Percentiles rank a stretch among this genome's conserved stretches.
Evolutionary conservation across 1,140 invertebrate genomes (phyloP).

Genomic region (Drosophila punjabiensis): DNA sequence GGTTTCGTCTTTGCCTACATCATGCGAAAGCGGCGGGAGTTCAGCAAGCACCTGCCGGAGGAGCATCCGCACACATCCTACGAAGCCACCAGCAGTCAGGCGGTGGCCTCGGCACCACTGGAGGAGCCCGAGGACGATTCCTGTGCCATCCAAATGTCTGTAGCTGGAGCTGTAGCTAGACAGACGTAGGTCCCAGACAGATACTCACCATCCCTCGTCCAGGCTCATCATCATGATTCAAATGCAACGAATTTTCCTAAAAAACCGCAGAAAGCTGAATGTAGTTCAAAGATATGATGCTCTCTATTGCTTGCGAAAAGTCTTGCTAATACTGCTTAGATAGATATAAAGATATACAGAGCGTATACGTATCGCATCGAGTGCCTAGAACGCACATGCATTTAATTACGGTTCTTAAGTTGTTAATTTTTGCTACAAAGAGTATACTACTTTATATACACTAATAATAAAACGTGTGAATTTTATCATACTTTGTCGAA

Average conservation of each 20-base stretch:
- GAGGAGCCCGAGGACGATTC: slow-evolving; percentile 24
- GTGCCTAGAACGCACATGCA: slow-evolving; percentile 56
- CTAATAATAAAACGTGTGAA: slow-evolving; percentile 40
- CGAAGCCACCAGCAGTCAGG: slow-evolving; percentile 29
- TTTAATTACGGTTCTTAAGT: slow-evolving; percentile 68
- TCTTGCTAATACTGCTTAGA: slow-evolving; percentile 20
- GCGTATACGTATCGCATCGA: slow-evolving; percentile 24
- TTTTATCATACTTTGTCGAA: slow-evolving; percentile 40
- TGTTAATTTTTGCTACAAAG: slow-evolving; percentile 45
- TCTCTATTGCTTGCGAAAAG: slow-evolving; percentile 1
- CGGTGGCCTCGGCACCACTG: neutral
- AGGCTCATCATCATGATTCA: slow-evolving; percentile 1
- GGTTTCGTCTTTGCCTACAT: slow-evolving; percentile 61
- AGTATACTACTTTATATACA: slow-evolving; percentile 10
- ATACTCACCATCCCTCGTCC: slow-evolving; percentile 39
- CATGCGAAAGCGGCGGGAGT: slow-evolving; percentile 57
- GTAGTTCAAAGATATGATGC: slow-evolving; percentile 10
- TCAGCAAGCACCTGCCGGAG: slow-evolving; percentile 24
- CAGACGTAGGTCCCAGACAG: slow-evolving; percentile 15
- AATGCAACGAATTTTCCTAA: slow-evolving; percentile 38
- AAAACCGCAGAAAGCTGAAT: slow-evolving; percentile 6
- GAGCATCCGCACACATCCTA: slow-evolving; percentile 12
- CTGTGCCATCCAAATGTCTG: slow-evolving; percentile 71
- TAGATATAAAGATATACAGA: slow-evolving; percentile 33
- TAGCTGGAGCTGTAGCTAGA: slow-evolving; percentile 27